Evolutionary conservation across 2,113 vertebrate genomes (phyloP).

Genomic region (Rhinopomastus cyanomelas): DNA sequence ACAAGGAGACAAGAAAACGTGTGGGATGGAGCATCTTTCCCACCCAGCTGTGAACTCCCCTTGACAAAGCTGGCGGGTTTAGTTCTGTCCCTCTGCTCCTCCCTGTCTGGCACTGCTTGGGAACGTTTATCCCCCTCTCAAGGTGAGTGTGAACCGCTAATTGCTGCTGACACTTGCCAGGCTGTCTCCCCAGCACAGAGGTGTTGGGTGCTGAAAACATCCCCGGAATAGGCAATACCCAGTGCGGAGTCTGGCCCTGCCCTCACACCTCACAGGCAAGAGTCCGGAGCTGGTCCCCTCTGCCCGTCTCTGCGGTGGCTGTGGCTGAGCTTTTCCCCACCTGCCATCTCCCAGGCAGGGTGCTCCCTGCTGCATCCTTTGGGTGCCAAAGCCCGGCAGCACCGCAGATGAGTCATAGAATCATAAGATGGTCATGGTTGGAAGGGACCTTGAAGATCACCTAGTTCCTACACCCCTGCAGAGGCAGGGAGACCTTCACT

Average conservation of each 20-base stretch:
- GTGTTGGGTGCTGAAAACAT: neutral
- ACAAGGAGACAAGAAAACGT: neutral
- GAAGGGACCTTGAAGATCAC: too few relatives aligned
- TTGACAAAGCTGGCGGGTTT: neutral
- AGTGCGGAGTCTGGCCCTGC: neutral
- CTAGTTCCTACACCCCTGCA: too few relatives aligned
- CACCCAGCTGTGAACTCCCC: neutral
- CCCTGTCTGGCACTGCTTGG: slow-evolving; percentile 46
- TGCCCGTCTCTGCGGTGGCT: neutral
- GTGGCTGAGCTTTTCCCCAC: neutral
- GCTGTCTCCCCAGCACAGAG: neutral
- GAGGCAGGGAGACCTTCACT: too few relatives aligned
- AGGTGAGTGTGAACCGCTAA: slow-evolving; percentile 39
- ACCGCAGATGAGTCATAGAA: too few relatives aligned
- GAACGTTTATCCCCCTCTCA: neutral
- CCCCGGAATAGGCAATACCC: neutral
- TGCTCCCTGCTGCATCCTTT: neutral
- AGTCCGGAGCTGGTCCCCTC: neutral
- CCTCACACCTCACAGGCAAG: neutral
- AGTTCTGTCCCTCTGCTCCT: neutral
- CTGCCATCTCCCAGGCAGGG: neutral
- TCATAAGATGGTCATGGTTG: too few relatives aligned
- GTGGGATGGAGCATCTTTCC: neutral
- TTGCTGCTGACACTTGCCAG: slow-evolving; percentile 48
- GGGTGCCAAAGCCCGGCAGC: too few relatives aligned